Evolutionary conservation across 2,888 invertebrate genomes (phyloP).

Genomic region (Hymenopus coronatus): DNA sequence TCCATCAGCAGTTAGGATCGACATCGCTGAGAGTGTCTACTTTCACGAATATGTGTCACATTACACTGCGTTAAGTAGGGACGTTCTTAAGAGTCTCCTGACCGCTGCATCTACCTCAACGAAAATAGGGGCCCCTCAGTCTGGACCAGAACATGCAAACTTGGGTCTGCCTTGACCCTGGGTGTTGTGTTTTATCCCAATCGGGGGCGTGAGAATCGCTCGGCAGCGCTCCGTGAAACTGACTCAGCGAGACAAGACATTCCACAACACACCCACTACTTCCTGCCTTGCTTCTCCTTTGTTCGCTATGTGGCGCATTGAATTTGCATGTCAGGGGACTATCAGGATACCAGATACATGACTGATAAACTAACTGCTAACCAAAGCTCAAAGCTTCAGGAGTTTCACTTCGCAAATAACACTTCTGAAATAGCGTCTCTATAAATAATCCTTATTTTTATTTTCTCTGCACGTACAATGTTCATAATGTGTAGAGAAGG

Average conservation of each 20-base stretch:
- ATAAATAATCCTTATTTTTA: no score
- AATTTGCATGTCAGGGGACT: not conserved
- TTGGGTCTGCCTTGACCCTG: not conserved
- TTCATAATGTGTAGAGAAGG: no score
- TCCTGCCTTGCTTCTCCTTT: not conserved
- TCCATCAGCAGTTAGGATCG: no score
- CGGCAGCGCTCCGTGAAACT: not conserved
- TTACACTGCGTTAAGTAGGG: no score
- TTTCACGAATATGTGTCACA: no score
- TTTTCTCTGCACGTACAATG: no score
- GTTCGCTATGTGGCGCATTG: not conserved
- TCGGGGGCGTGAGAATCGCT: not conserved
- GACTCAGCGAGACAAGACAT: slow-evolving; percentile 2
- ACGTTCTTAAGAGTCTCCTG: no score
- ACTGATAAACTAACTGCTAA: not conserved
- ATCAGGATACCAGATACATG: not conserved
- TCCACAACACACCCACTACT: slow-evolving; percentile 8
- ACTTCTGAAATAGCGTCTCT: no score
- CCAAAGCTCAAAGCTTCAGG: no score
- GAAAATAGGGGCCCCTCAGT: not conserved
- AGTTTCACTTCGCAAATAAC: no score
- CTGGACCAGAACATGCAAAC: not conserved
- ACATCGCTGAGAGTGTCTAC: no score
- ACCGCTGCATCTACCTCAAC: not conserved
- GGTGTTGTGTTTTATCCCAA: not conserved